A percentile compares a stretch with the other conserved stretches of the same genome.
Conservation (phyloP, 2,113 vertebrate genomes). For the western clawed frog (Xenopus tropicalis) region DNA sequence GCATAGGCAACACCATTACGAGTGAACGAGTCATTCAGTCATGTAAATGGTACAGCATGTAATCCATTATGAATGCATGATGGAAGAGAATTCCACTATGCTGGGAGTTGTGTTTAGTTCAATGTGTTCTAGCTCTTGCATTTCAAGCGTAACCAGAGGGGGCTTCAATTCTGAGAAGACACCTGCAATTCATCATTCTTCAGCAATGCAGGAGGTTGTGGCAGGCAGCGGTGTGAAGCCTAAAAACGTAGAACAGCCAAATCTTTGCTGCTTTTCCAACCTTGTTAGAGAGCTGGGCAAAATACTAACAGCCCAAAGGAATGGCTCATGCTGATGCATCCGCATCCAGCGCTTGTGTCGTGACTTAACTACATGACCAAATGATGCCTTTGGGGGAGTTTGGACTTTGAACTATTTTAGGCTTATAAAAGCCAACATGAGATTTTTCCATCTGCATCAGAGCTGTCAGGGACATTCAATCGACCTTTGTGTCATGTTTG, state of each 20-base stretch:
- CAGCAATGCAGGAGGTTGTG: slow-evolving; percentile 7
- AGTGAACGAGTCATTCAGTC: too few relatives aligned
- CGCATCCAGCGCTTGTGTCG: slow-evolving; percentile 20
- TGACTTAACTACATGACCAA: slow-evolving; percentile 31
- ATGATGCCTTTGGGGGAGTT: slow-evolving; percentile 26
- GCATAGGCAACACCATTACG: too few relatives aligned
- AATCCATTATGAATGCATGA: too few relatives aligned
- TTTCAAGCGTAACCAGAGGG: too few relatives aligned
- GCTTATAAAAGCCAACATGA: slow-evolving; percentile 33
- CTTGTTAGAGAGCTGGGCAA: slow-evolving; percentile 5
- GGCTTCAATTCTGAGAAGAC: slow-evolving; percentile 3
- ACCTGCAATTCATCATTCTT: slow-evolving; percentile 23
- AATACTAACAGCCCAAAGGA: slow-evolving; percentile 18
- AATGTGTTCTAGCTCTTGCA: too few relatives aligned
- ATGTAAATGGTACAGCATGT: too few relatives aligned
- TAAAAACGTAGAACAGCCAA: slow-evolving; percentile 30
- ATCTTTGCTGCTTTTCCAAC: slow-evolving; percentile 21
- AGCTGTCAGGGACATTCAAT: slow-evolving; percentile 33
- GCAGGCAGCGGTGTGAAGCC: slow-evolving; percentile 11
- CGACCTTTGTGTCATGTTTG: slow-evolving; percentile 31
- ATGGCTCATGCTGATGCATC: slow-evolving; percentile 24
- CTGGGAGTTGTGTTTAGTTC: too few relatives aligned
- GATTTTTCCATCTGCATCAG: slow-evolving; percentile 33
- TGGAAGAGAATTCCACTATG: too few relatives aligned
- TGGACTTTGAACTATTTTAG: slow-evolving; percentile 25